Evolutionary conservation across 2,113 vertebrate genomes (phyloP).

Genomic region (Barbus barbus): DNA sequence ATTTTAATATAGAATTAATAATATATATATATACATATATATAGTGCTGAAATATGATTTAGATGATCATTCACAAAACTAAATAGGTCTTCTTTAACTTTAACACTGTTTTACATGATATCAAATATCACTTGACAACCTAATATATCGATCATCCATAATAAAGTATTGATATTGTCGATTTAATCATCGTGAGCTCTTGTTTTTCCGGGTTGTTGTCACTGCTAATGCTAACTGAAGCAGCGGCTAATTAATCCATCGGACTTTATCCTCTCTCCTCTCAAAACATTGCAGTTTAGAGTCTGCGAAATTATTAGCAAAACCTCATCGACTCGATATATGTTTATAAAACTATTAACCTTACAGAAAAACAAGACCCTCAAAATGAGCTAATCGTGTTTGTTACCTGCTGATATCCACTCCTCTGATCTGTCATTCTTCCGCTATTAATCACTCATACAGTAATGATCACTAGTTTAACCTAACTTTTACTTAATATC

Average conservation of each 20-base stretch:
- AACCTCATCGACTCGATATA: not conserved
- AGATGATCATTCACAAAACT: too few species aligned
- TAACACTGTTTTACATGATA: not conserved
- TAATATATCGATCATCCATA: too few species aligned
- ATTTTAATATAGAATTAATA: too few species aligned
- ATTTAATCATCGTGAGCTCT: too few species aligned
- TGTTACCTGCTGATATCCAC: slow-evolving; percentile 76
- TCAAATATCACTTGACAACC: not conserved
- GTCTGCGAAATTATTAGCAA: not conserved
- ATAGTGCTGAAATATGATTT: too few species aligned
- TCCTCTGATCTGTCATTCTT: slow-evolving; percentile 74
- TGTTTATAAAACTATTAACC: not conserved
- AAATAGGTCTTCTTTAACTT: not conserved
- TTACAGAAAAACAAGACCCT: not conserved
- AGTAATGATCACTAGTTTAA: not conserved
- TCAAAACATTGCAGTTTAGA: not conserved
- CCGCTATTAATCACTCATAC: slow-evolving; percentile 25
- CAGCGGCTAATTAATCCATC: slow-evolving; percentile 7
- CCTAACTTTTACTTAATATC: not conserved
- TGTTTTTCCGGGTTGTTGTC: slow-evolving; percentile 19
- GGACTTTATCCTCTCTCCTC: not conserved
- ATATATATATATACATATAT: too few species aligned
- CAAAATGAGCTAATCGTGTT: not conserved
- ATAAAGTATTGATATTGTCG: too few species aligned
- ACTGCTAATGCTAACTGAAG: not conserved